These are phyloP conservation scores for Brachionus plicatilis DNA, from an alignment of 1,140 invertebrate genomes.

Conservation along the genomic window DNA sequence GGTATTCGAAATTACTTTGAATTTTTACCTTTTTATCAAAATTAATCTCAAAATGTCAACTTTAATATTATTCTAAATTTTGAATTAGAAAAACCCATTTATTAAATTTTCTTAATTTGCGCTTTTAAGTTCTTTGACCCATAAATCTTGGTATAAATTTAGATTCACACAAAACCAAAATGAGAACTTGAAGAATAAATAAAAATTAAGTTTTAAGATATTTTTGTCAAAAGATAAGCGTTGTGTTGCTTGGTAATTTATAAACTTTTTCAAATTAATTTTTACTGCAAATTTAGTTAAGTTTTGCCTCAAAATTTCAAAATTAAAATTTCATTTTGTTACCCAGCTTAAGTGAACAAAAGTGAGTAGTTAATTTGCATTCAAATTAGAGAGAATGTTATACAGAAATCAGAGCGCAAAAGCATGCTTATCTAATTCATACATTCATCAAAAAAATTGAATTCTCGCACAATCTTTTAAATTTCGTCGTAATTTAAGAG, in stretches of 20 bases:
- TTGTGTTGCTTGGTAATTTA: neutral
- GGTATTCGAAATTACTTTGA: too few species aligned
- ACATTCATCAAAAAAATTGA: neutral
- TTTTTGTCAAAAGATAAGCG: neutral
- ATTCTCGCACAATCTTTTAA: neutral
- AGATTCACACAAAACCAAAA: neutral
- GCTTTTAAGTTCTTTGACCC: too few species aligned
- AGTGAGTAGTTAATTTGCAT: neutral
- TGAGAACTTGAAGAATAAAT: neutral
- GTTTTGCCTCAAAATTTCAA: neutral
- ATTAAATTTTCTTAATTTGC: too few species aligned
- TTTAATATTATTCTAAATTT: too few species aligned
- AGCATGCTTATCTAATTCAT: conserved; percentile 6
- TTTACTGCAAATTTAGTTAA: conserved; percentile 16
- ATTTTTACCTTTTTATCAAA: too few species aligned
- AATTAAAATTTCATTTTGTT: neutral
- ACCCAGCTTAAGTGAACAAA: neutral
- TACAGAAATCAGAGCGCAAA: neutral
- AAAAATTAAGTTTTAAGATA: neutral
- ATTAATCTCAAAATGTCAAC: too few species aligned
- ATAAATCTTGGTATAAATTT: too few species aligned
- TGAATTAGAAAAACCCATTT: too few species aligned
- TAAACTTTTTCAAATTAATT: neutral
- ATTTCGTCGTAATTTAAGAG: neutral
- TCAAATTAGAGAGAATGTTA: neutral